Evolutionary conservation across 2,113 vertebrate species (phyloP).

Genomic region (Cheirogaleus medius): DNA sequence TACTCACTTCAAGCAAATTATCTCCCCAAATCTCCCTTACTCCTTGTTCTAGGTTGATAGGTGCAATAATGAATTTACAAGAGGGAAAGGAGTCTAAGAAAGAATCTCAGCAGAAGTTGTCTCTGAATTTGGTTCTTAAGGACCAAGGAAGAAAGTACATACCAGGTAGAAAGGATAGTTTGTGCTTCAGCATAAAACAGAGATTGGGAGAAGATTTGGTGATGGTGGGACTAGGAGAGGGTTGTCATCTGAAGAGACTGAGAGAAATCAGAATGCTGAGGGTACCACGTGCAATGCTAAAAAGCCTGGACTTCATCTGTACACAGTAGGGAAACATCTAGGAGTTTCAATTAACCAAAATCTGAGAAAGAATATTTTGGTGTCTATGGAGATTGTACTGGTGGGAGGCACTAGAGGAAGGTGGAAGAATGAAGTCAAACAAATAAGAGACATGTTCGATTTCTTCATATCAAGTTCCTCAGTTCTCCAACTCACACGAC

Average conservation of each 20-base stretch:
- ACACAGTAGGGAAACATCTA: neutral
- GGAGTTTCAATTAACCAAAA: neutral
- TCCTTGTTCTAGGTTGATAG: neutral
- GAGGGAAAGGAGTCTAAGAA: neutral
- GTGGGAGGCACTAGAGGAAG: neutral
- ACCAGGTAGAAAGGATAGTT: neutral
- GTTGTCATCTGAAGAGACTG: neutral
- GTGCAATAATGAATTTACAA: neutral
- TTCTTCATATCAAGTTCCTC: neutral
- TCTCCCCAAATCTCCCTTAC: neutral
- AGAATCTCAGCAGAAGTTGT: neutral
- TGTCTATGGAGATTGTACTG: neutral
- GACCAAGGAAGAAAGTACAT: neutral
- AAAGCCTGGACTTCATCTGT: neutral
- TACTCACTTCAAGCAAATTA: neutral
- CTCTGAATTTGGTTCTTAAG: neutral
- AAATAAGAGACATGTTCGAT: neutral
- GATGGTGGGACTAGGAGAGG: rapidly evolving
- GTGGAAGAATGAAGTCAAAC: neutral
- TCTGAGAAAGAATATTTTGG: neutral
- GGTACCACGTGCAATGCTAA: no score
- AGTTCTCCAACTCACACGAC: neutral
- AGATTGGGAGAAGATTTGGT: neutral
- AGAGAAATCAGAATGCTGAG: neutral
- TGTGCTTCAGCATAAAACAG: neutral